Conservation (phyloP, 2,888 invertebrate genomes). For the Nesidiocoris tenuis region DNA sequence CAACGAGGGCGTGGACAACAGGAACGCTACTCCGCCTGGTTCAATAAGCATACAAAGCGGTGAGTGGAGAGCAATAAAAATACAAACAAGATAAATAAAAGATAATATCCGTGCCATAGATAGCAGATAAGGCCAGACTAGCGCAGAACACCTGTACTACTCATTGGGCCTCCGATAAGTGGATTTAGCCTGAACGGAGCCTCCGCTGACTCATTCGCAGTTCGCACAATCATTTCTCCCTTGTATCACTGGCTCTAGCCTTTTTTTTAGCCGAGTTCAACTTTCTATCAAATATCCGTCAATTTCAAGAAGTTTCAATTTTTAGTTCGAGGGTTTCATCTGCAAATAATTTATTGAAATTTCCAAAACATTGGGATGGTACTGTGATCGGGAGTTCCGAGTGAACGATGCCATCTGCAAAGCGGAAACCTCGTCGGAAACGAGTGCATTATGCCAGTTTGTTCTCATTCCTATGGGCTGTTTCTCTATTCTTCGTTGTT, state of each 20-base stretch:
- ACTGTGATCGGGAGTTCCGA: not conserved
- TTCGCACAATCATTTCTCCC: not conserved
- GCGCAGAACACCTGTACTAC: not conserved
- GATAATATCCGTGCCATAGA: not conserved
- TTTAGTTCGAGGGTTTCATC: too few relatives aligned
- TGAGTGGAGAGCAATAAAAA: constrained; percentile 52
- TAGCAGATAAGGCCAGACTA: not conserved
- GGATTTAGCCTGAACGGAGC: not conserved
- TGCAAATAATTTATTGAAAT: too few relatives aligned
- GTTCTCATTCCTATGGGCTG: too few relatives aligned
- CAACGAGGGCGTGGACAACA: constrained; percentile 9
- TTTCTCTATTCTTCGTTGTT: too few relatives aligned
- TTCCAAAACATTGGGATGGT: too few relatives aligned
- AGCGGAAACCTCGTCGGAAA: constrained; percentile 16
- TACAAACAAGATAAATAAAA: not conserved
- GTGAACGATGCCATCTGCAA: constrained; percentile 17
- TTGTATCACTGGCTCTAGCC: not conserved
- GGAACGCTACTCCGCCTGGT: constrained; percentile 56
- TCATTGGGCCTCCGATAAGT: not conserved
- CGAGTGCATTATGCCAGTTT: constrained; percentile 32
- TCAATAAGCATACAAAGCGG: constrained; percentile 56
- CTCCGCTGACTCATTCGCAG: constrained; percentile 2
- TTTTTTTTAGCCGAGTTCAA: too few relatives aligned
- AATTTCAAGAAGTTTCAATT: too few relatives aligned
- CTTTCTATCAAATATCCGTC: too few relatives aligned